Evolutionary conservation across 2,888 invertebrate genomes (phyloP).

Genomic region (Phasia obesa): DNA sequence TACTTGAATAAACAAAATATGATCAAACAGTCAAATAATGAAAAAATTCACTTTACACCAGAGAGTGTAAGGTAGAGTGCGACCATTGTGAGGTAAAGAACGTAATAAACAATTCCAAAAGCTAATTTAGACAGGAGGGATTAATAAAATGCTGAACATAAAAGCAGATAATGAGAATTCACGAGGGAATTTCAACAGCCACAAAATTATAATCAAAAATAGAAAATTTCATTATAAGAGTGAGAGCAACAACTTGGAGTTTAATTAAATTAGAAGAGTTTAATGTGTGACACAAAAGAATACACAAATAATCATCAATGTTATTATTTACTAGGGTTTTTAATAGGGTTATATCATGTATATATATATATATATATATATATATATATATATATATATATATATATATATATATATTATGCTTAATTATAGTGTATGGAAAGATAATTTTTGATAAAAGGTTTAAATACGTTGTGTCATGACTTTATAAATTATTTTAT

Average conservation of each 20-base stretch:
- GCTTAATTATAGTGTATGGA: too few species aligned
- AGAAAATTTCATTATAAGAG: not conserved
- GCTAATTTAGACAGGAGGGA: slow-evolving; percentile 52
- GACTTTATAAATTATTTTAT: too few species aligned
- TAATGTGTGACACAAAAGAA: not conserved
- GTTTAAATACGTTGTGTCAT: too few species aligned
- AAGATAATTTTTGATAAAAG: too few species aligned
- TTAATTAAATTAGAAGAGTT: slow-evolving; percentile 50
- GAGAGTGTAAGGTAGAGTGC: not conserved
- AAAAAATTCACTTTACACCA: slow-evolving; percentile 12
- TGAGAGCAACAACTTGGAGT: slow-evolving; percentile 20
- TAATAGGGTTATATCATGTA: too few species aligned
- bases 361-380: too few species aligned
- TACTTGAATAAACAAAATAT: slow-evolving; percentile 54
- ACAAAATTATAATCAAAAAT: not conserved
- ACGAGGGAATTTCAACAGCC: slow-evolving; percentile 14
- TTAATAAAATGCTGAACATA: slow-evolving; percentile 47
- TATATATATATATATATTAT: too few species aligned
- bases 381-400: too few species aligned
- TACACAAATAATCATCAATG: not conserved
- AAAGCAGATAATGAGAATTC: slow-evolving; percentile 51
- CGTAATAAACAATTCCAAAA: slow-evolving; percentile 42
- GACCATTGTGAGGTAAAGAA: not conserved
- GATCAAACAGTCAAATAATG: slow-evolving; percentile 28
- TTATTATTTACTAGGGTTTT: not conserved